phyloP scores from a whole-genome alignment of 2,113 vertebrate genomes.

The Elachura formosa region DNA sequence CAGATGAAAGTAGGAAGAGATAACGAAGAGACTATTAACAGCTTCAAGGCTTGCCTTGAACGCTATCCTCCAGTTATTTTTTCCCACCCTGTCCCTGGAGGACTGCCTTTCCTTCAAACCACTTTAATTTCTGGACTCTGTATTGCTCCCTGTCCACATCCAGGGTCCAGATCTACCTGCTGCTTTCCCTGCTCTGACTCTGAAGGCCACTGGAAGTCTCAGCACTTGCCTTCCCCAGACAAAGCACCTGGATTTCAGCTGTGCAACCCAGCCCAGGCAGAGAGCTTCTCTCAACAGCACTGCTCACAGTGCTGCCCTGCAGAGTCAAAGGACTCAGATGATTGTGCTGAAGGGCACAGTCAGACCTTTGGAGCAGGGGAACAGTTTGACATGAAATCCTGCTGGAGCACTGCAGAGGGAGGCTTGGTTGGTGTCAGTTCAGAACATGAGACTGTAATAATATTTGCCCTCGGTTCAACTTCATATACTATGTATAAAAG shows the following conservation, averaged over 20 bases:
- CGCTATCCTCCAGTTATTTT: neutral
- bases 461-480: conserved; percentile 59
- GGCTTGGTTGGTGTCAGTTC: neutral
- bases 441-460: conserved; percentile 58
- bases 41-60: neutral
- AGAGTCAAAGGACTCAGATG: neutral
- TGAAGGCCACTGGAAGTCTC: neutral
- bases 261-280: neutral
- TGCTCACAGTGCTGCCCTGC: neutral
- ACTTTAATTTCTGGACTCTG: neutral
- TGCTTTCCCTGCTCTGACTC: neutral
- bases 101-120: neutral
- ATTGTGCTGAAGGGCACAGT: neutral
- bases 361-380: neutral
- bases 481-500: conserved; percentile 45
- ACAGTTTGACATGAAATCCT: neutral
- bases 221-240: neutral
- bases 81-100: neutral
- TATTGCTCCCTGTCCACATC: neutral
- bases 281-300: neutral
- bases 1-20: neutral
- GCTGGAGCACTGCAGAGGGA: neutral
- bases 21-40: neutral
- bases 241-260: neutral
- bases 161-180: neutral